A percentile compares a stretch with the other conserved stretches of the same genome.
Conservation (phyloP, 2,888 invertebrate genomes). For the Encarsia formosa region DNA sequence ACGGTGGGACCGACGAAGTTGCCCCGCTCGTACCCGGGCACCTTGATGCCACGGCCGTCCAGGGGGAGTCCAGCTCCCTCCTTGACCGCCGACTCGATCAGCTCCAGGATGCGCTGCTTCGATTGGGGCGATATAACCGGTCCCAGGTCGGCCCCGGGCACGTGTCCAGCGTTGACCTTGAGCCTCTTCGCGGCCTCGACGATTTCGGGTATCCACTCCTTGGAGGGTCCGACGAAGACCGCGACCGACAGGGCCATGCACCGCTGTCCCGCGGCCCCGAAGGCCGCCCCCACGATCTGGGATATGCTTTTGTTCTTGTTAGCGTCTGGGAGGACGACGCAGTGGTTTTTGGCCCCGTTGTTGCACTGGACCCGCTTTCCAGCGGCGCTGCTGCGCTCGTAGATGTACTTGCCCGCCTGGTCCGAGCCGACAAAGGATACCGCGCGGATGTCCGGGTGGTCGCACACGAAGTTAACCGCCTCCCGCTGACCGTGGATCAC, state of each 20-base stretch:
- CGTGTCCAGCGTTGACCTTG: conserved; percentile 87
- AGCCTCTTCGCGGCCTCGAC: conserved; percentile 75
- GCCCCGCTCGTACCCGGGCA: conserved; percentile 89
- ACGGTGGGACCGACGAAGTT: conserved; percentile 98
- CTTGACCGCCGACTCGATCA: conserved; percentile 79
- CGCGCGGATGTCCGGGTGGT: conserved; percentile 91
- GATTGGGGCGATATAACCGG: conserved; percentile 93
- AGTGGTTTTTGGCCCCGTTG: conserved; percentile 99
- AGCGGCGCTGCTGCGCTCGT: conserved; percentile 81
- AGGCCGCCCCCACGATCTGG: conserved; percentile 89
- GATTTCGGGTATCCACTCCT: conserved; percentile 91
- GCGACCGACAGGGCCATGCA: conserved; percentile 98
- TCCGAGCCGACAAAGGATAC: conserved; percentile 99
- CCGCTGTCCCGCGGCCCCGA: conserved; percentile 98
- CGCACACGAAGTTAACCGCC: conserved; percentile 95
- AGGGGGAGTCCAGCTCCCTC: conserved; percentile 85
- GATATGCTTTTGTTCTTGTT: conserved; percentile 95
- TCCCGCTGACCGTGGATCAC: conserved; percentile 94
- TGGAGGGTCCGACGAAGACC: conserved; percentile 79
- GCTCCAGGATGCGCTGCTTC: conserved; percentile 74
- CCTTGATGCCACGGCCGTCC: conserved; percentile 81
- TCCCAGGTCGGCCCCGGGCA: conserved; percentile 77
- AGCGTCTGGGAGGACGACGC: conserved; percentile 93
- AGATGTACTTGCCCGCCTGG: conserved; percentile 92
- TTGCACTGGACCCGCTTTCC: conserved; percentile 97